Evolutionary conservation across 2,797 vertebrate genomes (phyloP), one percentile per base, ranked within the genome.

Genomic region (Trichosurus vulpecula): DNA sequence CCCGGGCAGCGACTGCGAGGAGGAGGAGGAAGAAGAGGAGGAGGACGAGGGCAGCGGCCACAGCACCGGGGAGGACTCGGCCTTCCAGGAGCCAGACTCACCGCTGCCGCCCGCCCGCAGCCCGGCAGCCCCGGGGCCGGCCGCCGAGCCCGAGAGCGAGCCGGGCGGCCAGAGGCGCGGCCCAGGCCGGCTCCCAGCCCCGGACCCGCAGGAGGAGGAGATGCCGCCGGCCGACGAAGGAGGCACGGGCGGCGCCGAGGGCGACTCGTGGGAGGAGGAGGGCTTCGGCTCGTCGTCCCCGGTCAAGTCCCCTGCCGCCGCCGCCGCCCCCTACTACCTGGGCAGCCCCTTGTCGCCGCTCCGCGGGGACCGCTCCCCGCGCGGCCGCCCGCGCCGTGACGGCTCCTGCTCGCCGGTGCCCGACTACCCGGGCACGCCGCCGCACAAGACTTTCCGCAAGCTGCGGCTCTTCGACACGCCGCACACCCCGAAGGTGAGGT

Each of bases 381-480:
- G 96, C 47, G 52, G 96, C 6, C 55, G 97, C 47, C n/a, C 31
- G 16, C 95, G 92, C 3, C 98, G 97, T 87, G 98, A 98, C 53
- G 99, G 98, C 53, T 99, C 99, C 56, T 98, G 99, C 97, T 99
- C 99, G 6, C 99, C 99, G 13, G 97, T 99, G 93, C 99, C 99
- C 0, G 99, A 99, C 93, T 99, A 99, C 52, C 99, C 99, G 0
- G 99, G 99, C 97, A 99, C 99, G 1, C 99, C 99, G 61, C 99
- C 99, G 0, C 99, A 99, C 96, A 99, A 99, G 98, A 99, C 99
- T 35, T 99, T 99, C 98, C 99, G 99, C 91, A 99, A 99, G 92
- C 99, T 99, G 61, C 98, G 99, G 0, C 99, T 99, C 0, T 99
- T 99, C 97, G 99, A 99, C 98, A 99, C 99, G 0, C 99, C 99